Base-by-base conservation (phyloP, 2,888 invertebrate genomes). In the Therioaphis trifolii region DNA sequence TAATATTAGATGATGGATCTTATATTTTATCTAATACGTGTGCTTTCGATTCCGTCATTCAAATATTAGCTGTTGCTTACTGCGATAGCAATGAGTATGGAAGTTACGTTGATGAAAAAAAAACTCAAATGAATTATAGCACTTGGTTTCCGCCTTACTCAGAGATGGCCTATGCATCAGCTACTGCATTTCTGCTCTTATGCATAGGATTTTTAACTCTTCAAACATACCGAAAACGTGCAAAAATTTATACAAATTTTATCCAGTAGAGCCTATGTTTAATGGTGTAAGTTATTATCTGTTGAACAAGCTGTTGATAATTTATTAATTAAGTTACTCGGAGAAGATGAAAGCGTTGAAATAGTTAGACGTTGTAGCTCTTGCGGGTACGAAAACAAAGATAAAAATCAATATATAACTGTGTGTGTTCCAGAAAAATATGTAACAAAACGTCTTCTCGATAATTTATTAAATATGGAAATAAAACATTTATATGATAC, bases 11-110 rank as follows among this genome's bases (percentile, higher is more conserved):
- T 3, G 24, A 15, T 27, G n/a, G 18, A 7, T 46, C 0, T 11
- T 24, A 24, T 71, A 24, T 69, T 1, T 0, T 46, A 7, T 46
- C 69, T 15, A 46, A 69, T 46, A 69, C 69, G 0, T 69, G 71
- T 27, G 71, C 71, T 11, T 46, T 71, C 14, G 71, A 71, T 71
- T 24, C 46, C 0, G 18, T 71, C 2, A 49, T 14, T 7, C 43
- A 71, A 71, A 24, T 71, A 18, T 71, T 71, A 24, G 46, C 71
- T 46, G 71, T 71, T 18, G 24, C 27, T 15, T 71, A 49, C 21
- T 71, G 46, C 4, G 71, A 71, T 46, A 71, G 46, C 27, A 46
- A 43, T 24, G 27, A 71, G 46, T 71, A 71, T 49, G 2, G 2
- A 18, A 15, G 71, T 66, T 18, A n/a, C 12, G 0, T n/a, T n/a